Base-by-base conservation (phyloP, 2,113 vertebrate species). In the Hippocampus mohnikei region DNA sequence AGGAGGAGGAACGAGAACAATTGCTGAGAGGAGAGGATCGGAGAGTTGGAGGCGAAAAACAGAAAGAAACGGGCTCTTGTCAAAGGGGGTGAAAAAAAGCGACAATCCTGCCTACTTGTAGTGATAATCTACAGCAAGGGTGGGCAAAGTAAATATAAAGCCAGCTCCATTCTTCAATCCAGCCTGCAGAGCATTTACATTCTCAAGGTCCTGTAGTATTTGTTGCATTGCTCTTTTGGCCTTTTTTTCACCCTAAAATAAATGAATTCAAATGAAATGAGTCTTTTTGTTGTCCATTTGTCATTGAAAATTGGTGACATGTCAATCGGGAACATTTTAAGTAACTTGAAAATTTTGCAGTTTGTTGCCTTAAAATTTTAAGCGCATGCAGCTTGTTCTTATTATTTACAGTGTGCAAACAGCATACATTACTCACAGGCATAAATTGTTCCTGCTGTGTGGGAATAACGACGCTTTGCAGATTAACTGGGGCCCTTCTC, bases 1-100 rank as follows among this genome's bases (percentile, higher is more conserved):
- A 77, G 46, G 78, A 79, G 55, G 55, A 58, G 81, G 71, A 77
- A 75, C 74, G 74, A 80, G 60, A 85, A 76, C 78, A 89, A 76
- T 79, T 85, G 84, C 78, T 86, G 86, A 82, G 75, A 59, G 78
- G 72, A 81, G 85, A 83, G 76, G 76, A 88, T 77, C 81, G 79
- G 60, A 78, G 79, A 86, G 82, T 82, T 85, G 75, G 85, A 78
- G 69, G 16, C 1, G n/a, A 76, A 33, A 72, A 40, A 73, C 48
- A 66, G 25, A 72, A 62, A 20, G 25, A 13, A 58, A 58, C 23
- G 10, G 23, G 55, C 23, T 58, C 55, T 58, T 25, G 23, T 58
- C 11, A 2, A 58, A 58, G 1, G 23, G 5, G 15, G 27, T 1
- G 15, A 1, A 20, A 8, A n/a, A 23, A 23, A n/a, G 8, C 21